Conservation (phyloP, 2,888 invertebrate species). For the Strigamia transsilvanica region DNA sequence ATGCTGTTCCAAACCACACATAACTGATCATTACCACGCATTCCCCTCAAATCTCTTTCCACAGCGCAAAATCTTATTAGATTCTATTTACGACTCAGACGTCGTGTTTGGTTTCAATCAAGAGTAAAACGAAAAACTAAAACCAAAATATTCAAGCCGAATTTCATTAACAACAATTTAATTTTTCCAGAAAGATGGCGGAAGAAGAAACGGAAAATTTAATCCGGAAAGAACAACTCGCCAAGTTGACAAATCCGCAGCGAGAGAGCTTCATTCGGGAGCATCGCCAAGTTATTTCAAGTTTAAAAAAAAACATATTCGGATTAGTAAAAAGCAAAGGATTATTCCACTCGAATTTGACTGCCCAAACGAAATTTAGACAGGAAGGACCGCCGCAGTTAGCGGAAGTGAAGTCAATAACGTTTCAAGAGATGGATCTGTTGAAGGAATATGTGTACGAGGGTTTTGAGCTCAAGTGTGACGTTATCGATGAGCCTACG, state of each 20-base stretch:
- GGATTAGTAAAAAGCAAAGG: background rate
- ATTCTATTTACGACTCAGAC: too few relatives aligned
- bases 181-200: too few relatives aligned
- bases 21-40: too few relatives aligned
- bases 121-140: too few relatives aligned
- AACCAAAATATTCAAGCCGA: too few relatives aligned
- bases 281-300: background rate
- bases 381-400: background rate
- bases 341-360: background rate
- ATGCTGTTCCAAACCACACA: too few relatives aligned
- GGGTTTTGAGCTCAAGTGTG: background rate
- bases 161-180: too few relatives aligned
- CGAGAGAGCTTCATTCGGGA: background rate
- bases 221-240: background rate
- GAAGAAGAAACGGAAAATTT: background rate
- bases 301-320: background rate
- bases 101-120: too few relatives aligned
- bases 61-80: too few relatives aligned
- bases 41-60: too few relatives aligned
- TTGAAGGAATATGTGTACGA: background rate
- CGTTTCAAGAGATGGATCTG: background rate
- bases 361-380: background rate
- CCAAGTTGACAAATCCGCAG: background rate
- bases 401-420: background rate
- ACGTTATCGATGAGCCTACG: background rate